phyloP scores from a whole-genome alignment of 2,888 invertebrate species.

The Synanthedon andrenaeformis region DNA sequence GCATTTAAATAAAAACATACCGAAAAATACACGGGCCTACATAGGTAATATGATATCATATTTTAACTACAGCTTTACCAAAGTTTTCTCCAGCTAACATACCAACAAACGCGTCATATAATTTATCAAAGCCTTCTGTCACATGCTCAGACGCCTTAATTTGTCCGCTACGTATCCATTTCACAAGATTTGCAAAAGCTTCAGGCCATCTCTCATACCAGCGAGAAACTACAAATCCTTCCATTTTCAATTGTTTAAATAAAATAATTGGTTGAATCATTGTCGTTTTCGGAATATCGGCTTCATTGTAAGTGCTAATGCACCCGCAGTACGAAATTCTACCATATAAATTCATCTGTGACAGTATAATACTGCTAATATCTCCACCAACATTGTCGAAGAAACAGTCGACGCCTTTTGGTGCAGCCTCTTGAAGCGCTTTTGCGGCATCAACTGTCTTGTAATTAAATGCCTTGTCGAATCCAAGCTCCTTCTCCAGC shows the following conservation, averaged over 20 bases:
- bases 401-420: constrained; percentile 79
- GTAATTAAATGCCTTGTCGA: constrained; percentile 80
- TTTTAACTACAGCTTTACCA: constrained; percentile 58
- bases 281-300: constrained; percentile 9
- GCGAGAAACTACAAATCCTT: constrained; percentile 60
- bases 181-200: constrained; percentile 61
- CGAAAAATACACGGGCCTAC: too few relatives aligned
- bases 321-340: constrained; percentile 74
- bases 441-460: constrained; percentile 69
- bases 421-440: constrained; percentile 73
- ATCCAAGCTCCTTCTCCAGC: constrained; percentile 74
- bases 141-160: constrained; percentile 72
- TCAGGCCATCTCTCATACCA: constrained; percentile 63
- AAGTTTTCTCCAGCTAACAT: constrained; percentile 70
- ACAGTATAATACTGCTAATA: constrained; percentile 68
- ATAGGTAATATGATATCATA: constrained; percentile 8
- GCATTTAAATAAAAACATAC: too few relatives aligned
- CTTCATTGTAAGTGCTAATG: constrained; percentile 64
- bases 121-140: constrained; percentile 75
- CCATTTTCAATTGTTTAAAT: constrained; percentile 62
- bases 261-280: constrained; percentile 58
- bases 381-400: constrained; percentile 83
- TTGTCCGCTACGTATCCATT: constrained; percentile 72
- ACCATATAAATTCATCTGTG: constrained; percentile 72
- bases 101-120: constrained; percentile 73